These are phyloP conservation scores for Caretta caretta DNA, from an alignment of 2,113 vertebrate species.

Conservation along the genomic window DNA sequence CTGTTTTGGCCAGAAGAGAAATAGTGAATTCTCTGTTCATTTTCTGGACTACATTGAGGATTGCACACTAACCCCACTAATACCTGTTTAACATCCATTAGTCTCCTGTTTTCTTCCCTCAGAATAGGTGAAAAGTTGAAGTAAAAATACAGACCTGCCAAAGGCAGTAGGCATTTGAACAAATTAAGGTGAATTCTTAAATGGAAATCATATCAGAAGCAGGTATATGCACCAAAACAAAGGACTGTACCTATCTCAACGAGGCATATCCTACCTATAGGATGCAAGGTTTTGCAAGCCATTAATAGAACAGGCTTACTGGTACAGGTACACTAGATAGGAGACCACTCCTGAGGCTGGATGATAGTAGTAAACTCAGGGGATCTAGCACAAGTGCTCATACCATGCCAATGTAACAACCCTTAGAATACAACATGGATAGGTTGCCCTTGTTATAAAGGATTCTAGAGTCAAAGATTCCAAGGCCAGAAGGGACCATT, in stretches of 20 bases:
- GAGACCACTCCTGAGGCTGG: background rate
- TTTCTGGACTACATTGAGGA: background rate
- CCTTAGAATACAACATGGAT: too few relatives aligned
- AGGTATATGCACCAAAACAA: background rate
- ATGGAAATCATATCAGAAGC: background rate
- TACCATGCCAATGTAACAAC: background rate
- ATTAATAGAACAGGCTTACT: background rate
- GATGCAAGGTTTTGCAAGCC: background rate
- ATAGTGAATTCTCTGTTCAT: background rate
- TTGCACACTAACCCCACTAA: too few relatives aligned
- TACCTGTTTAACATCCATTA: background rate
- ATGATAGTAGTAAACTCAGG: background rate
- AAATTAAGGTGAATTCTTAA: background rate
- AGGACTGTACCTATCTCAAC: background rate
- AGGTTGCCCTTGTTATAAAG: background rate
- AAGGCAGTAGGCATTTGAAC: background rate
- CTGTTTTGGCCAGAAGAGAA: background rate
- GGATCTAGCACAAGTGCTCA: background rate
- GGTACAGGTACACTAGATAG: background rate
- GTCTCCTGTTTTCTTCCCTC: background rate
- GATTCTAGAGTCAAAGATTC: background rate
- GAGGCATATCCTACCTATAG: background rate
- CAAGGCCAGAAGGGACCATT: too few relatives aligned
- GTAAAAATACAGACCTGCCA: background rate
- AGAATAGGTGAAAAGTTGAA: background rate